A percentile compares a stretch with the other conserved stretches of the same genome.
Conservation (phyloP, 1,140 invertebrate species). For the Phymastichus coffea region DNA sequence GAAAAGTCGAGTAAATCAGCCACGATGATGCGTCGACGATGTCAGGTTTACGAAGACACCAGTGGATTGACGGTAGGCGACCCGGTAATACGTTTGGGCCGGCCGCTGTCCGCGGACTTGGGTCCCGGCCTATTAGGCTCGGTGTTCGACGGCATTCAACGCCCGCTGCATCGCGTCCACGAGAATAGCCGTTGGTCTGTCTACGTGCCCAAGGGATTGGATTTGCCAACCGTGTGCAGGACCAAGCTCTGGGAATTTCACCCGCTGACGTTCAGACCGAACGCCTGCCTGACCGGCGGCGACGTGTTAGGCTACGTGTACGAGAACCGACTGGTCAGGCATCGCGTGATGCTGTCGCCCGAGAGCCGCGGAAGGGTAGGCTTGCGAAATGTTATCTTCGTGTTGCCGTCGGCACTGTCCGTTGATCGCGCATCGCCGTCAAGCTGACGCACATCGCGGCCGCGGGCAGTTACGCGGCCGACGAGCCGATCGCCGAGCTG, state of each 20-base stretch:
- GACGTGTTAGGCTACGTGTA: constrained; percentile 74
- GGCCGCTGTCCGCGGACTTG: constrained; percentile 80
- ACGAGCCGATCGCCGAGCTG: constrained; percentile 71
- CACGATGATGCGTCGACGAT: no score
- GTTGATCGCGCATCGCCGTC: no score
- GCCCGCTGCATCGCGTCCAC: constrained; percentile 73
- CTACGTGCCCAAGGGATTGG: constrained; percentile 81
- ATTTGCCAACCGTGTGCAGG: constrained; percentile 62
- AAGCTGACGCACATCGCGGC: constrained; percentile 66
- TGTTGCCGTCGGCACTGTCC: no score
- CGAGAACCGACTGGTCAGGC: constrained; percentile 76
- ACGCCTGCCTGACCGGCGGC: constrained; percentile 72
- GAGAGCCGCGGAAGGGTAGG: constrained; percentile 67
- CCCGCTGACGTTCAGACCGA: constrained; percentile 60
- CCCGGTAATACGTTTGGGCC: constrained; percentile 77
- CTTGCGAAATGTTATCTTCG: neutral
- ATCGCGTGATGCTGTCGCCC: constrained; percentile 72
- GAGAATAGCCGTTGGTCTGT: constrained; percentile 68
- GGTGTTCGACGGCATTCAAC: constrained; percentile 86
- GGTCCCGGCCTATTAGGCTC: constrained; percentile 80
- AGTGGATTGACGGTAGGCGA: constrained; percentile 85
- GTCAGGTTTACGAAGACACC: constrained; percentile 80
- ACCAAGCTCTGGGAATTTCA: constrained; percentile 71
- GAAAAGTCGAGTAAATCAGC: no score
- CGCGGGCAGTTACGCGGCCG: constrained; percentile 69